Conservation (phyloP, 2,888 invertebrate genomes). For the Cenopis cana region DNA sequence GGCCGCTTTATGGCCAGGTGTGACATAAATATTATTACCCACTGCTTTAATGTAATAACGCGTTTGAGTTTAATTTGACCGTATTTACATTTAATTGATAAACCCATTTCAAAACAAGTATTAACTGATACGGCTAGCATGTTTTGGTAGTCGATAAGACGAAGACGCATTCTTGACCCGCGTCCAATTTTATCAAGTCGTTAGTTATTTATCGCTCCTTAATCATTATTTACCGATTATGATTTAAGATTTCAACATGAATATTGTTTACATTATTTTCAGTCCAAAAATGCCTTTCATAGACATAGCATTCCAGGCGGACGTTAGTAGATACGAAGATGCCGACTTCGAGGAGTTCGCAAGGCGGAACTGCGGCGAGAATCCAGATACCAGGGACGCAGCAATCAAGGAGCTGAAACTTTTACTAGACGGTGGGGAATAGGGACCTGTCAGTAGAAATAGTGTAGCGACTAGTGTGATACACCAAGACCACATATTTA, state of each 20-base stretch:
- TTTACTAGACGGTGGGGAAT: constrained; percentile 72
- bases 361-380: constrained; percentile 70
- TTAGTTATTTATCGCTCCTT: background rate
- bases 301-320: constrained; percentile 77
- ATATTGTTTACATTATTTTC: constrained; percentile 12
- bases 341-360: constrained; percentile 75
- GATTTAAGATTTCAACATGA: constrained; percentile 1
- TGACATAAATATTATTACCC: too few relatives aligned
- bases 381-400: constrained; percentile 66
- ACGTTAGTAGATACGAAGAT: constrained; percentile 76
- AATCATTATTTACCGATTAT: constrained; percentile 6
- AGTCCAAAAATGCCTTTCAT: constrained; percentile 66
- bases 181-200: background rate
- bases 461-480: constrained; percentile 43
- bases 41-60: too few relatives aligned
- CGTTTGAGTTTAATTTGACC: background rate
- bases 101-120: constrained; percentile 12
- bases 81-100: background rate
- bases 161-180: background rate
- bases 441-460: constrained; percentile 41
- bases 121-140: background rate
- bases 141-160: constrained; percentile 10
- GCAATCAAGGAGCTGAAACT: constrained; percentile 70
- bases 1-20: too few relatives aligned
- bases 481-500: constrained; percentile 41